A percentile compares a stretch with the other conserved stretches of the same genome.
phyloP scores from a whole-genome alignment of 1,140 invertebrate genomes.

The Lineus longissimus region DNA sequence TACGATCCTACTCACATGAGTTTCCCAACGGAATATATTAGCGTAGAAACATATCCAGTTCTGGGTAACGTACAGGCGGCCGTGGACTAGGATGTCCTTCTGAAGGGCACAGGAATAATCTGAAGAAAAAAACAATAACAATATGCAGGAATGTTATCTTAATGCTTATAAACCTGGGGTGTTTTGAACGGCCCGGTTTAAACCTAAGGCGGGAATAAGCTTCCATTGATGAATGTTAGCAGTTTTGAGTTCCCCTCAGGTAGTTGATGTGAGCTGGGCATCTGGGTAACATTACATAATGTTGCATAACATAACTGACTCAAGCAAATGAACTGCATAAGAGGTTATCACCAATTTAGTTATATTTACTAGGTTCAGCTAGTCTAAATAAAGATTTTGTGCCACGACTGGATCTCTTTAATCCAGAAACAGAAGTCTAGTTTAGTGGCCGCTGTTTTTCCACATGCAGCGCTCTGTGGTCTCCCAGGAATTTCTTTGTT shows the following conservation, averaged over 20 bases:
- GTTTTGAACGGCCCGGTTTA: no score
- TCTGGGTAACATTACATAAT: no score
- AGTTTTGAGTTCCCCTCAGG: no score
- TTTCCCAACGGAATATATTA: conserved; percentile 93
- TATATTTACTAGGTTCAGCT: no score
- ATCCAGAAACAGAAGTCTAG: background rate
- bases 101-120: conserved; percentile 96
- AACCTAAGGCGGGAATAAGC: no score
- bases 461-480: background rate
- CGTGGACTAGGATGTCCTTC: conserved; percentile 88
- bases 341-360: no score
- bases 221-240: no score
- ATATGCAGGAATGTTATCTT: background rate
- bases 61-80: conserved; percentile 85
- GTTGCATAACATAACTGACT: background rate
- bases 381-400: no score
- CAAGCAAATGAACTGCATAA: background rate
- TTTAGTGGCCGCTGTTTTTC: background rate
- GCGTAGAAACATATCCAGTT: conserved; percentile 94
- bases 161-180: no score
- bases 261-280: no score
- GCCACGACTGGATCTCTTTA: no score
- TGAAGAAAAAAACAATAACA: conserved; percentile 51
- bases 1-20: conserved; percentile 62
- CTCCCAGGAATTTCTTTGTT: no score